These are phyloP conservation scores for Corydoras sp. DNA, from an alignment of 2,113 vertebrate genomes.

Conservation along the genomic window DNA sequence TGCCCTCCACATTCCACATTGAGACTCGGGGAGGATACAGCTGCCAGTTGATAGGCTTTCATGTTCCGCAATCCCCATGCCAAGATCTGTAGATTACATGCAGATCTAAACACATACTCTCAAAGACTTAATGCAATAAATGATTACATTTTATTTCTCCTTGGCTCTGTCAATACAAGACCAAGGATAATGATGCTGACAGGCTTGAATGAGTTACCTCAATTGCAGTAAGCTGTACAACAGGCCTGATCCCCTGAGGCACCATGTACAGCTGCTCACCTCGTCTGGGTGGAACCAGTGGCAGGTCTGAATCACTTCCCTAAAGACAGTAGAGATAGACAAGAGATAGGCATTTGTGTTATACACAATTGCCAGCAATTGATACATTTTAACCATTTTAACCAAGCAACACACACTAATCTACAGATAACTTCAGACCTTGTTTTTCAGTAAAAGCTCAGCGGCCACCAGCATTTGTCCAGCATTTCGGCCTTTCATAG, in stretches of 20 bases:
- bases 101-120: background rate
- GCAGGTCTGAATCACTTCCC: slow-evolving; percentile 76
- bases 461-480: slow-evolving; percentile 87
- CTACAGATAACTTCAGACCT: slow-evolving; percentile 61
- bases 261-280: slow-evolving; percentile 91
- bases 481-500: slow-evolving; percentile 68
- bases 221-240: slow-evolving; percentile 92
- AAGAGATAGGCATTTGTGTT: too few relatives aligned
- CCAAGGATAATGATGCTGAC: background rate
- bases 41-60: slow-evolving; percentile 88
- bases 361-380: too few relatives aligned
- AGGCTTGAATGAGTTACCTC: slow-evolving; percentile 69
- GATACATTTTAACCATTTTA: too few relatives aligned
- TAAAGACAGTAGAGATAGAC: slow-evolving; percentile 42
- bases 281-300: slow-evolving; percentile 84
- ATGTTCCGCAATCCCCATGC: slow-evolving; percentile 96
- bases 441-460: slow-evolving; percentile 85
- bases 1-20: slow-evolving; percentile 90
- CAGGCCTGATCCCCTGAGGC: slow-evolving; percentile 92
- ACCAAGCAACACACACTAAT: too few relatives aligned
- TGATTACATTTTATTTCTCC: background rate
- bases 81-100: slow-evolving; percentile 72
- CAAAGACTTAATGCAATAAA: background rate
- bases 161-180: background rate
- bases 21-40: slow-evolving; percentile 86